These are phyloP conservation scores for Cordylochernes scorpioides DNA, from an alignment of 2,888 invertebrate genomes.

Conservation along the genomic window DNA sequence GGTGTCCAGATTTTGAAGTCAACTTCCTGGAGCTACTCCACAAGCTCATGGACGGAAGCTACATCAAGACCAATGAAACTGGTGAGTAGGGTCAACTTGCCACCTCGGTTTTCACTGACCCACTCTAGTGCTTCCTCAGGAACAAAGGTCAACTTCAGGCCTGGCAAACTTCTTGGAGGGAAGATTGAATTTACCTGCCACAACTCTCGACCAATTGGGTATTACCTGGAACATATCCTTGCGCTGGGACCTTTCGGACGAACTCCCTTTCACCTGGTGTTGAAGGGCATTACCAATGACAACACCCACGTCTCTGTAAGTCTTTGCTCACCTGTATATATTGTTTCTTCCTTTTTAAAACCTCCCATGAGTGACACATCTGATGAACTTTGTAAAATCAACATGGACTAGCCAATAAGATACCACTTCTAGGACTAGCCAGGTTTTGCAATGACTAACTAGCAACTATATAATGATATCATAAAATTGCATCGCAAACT, in stretches of 20 bases:
- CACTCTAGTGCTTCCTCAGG: constrained; percentile 35
- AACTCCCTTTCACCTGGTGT: constrained; percentile 45
- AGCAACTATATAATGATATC: too few species aligned
- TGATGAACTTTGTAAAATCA: too few species aligned
- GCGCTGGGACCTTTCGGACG: constrained; percentile 86
- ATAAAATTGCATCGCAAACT: too few species aligned
- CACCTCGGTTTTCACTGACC: neutral
- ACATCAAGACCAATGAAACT: constrained; percentile 66
- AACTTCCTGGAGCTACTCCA: constrained; percentile 66
- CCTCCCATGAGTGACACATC: too few species aligned
- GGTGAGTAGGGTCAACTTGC: constrained; percentile 16
- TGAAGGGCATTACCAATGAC: constrained; percentile 69
- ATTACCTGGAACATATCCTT: constrained; percentile 68
- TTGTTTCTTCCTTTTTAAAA: too few species aligned
- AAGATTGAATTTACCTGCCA: constrained; percentile 62
- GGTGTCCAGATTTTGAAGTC: constrained; percentile 49
- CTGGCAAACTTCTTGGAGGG: constrained; percentile 73
- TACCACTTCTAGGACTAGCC: too few species aligned
- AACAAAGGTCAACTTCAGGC: constrained; percentile 57
- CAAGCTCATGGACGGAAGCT: constrained; percentile 80
- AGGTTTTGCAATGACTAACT: too few species aligned
- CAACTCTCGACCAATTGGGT: constrained; percentile 42
- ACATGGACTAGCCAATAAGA: too few species aligned
- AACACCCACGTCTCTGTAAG: constrained; percentile 25
- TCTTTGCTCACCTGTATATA: too few species aligned